Evolutionary conservation across 2,888 invertebrate species (phyloP).

Genomic region (Latheticus oryzae): DNA sequence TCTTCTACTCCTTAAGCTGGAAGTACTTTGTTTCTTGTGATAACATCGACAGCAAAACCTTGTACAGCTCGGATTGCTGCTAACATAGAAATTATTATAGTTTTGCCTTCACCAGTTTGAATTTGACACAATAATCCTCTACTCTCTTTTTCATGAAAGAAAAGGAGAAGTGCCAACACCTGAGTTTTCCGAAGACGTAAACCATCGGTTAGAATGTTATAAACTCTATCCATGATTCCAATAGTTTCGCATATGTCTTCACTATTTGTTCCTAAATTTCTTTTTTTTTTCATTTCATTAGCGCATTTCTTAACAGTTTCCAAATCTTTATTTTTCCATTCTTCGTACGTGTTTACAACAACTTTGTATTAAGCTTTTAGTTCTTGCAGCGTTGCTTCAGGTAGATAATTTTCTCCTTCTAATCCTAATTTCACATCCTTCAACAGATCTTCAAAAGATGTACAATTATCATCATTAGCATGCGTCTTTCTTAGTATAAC

Average conservation of each 20-base stretch:
- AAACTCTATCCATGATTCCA: slow-evolving; percentile 9
- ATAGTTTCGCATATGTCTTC: slow-evolving; percentile 22
- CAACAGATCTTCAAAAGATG: slow-evolving; percentile 7
- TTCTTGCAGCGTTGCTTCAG: background rate
- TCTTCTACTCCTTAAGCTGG: slow-evolving; percentile 12
- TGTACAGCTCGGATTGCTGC: slow-evolving; percentile 28
- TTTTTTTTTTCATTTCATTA: background rate
- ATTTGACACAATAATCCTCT: slow-evolving; percentile 31
- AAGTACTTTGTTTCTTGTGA: slow-evolving; percentile 27
- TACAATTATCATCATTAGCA: background rate
- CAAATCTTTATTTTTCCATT: slow-evolving; percentile 15
- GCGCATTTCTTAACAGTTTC: no score
- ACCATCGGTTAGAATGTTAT: slow-evolving; percentile 10
- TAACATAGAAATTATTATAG: slow-evolving; percentile 26
- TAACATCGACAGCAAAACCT: slow-evolving; percentile 32
- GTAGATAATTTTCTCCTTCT: slow-evolving; percentile 5
- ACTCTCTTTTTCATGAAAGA: slow-evolving; percentile 2
- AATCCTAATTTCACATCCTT: slow-evolving; percentile 11
- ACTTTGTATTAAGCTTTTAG: slow-evolving; percentile 7
- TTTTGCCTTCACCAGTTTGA: slow-evolving; percentile 39
- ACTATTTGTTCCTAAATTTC: background rate
- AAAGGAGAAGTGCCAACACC: slow-evolving; percentile 16
- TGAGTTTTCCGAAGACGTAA: slow-evolving; percentile 16
- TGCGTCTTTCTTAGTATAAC: background rate
- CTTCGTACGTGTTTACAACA: slow-evolving; percentile 4